A percentile compares a stretch with the other conserved stretches of the same genome.
Evolutionary conservation across 2,113 vertebrate species (phyloP).

Genomic region (Austrofundulus limnaeus): DNA sequence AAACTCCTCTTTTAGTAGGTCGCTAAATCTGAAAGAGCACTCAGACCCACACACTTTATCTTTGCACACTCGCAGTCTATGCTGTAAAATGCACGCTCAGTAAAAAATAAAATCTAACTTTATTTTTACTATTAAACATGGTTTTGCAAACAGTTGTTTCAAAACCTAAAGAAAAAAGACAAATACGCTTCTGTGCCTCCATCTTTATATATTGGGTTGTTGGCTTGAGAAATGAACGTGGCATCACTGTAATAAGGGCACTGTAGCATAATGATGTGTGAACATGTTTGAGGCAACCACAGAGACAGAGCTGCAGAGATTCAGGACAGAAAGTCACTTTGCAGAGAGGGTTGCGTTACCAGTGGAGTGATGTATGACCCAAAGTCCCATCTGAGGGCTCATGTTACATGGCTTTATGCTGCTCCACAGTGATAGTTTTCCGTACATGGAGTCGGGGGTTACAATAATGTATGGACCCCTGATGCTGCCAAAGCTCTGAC

Average conservation of each 20-base stretch:
- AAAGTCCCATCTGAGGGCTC: constrained; percentile 73
- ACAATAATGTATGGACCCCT: constrained; percentile 72
- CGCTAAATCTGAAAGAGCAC: constrained; percentile 73
- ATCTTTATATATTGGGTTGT: constrained; percentile 34
- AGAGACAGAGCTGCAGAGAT: constrained; percentile 58
- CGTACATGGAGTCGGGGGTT: constrained; percentile 71
- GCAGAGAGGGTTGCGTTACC: constrained; percentile 68
- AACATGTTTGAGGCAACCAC: constrained; percentile 53
- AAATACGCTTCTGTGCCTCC: background rate
- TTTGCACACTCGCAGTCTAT: constrained; percentile 24
- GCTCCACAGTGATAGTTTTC: constrained; percentile 68
- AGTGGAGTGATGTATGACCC: constrained; percentile 74
- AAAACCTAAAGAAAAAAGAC: constrained; percentile 14
- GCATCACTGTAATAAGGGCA: constrained; percentile 39
- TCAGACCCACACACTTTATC: constrained; percentile 48
- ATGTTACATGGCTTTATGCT: constrained; percentile 73
- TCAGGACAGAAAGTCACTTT: constrained; percentile 70
- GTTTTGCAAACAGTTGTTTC: constrained; percentile 14
- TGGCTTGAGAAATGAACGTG: constrained; percentile 43
- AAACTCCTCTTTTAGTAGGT: constrained; percentile 78
- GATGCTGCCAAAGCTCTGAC: constrained; percentile 73
- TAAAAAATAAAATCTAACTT: constrained; percentile 4
- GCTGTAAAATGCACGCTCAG: constrained; percentile 1
- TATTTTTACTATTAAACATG: too few species aligned
- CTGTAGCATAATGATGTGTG: constrained; percentile 67